Evolutionary conservation across 2,113 vertebrate genomes (phyloP), one percentile per base, ranked within the genome.

Genomic region (Antennarius striatus): DNA sequence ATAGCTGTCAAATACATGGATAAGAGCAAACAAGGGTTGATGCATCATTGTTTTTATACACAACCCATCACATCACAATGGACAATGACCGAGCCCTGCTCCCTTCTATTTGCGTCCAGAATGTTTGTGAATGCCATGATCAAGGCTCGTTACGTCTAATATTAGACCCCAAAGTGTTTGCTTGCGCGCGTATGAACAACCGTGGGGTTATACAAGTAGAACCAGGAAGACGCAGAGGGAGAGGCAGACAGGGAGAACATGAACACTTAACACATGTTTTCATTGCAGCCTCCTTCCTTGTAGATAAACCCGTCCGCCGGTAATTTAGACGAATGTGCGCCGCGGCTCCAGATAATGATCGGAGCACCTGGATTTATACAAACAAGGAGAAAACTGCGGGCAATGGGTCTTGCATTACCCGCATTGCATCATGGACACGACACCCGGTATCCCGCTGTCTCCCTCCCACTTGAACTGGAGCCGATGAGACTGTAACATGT

Each of bases 371-470:
- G 73, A 62, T 85, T 71, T 81, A 64, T 73, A 65, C 80, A 60
- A 77, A 60, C 73, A 47, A 58, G 77, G 77, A 83, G 61, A 69
- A 58, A 75, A 68, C 79, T 79, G 84, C 72, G 80, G 80, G 80
- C 68, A 71, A 70, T 67, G 81, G 74, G 68, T 77, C 71, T 83
- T 79, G 73, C 78, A 49, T 75, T 83, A 90, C 90, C 92, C 91
- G 92, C 91, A 93, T 91, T 92, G 92, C 92, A 92, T 92, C 91
- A 93, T 90, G 86, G 88, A 89, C 86, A 86, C 88, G 81, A 87
- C 84, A 82, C 81, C 80, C 77, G 87, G 74, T 77, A 59, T 68
- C 86, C 82, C 70, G 80, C 81, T 81, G 82, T 55, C 78, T 79
- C 80, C 78, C 87, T 82, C 86, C 85, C 83, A 82, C 85, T 72